Conservation (phyloP, 2,113 vertebrate genomes). For the Hippocampus guttulatus region DNA sequence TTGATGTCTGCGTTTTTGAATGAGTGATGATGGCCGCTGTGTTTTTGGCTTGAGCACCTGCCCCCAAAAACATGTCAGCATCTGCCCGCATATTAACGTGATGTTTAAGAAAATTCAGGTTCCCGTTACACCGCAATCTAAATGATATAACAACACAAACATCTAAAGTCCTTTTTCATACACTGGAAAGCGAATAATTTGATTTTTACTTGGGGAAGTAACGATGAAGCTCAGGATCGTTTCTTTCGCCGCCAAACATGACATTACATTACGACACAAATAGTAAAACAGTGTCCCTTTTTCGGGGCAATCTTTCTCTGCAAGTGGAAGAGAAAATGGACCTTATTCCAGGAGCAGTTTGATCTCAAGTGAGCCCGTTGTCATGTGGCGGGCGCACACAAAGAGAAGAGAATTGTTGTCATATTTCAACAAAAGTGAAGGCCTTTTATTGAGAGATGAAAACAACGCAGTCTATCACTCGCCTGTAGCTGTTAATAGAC, state of each 20-base stretch:
- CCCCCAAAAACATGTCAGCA: too few species aligned
- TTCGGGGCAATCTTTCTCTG: conserved; percentile 14
- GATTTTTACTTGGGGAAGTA: background rate
- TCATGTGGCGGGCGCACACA: conserved; percentile 29
- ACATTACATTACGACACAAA: too few species aligned
- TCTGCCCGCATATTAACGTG: background rate
- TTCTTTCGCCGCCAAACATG: background rate
- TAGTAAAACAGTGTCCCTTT: background rate
- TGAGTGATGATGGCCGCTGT: too few species aligned
- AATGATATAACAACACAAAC: background rate
- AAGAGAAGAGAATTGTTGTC: conserved; percentile 52
- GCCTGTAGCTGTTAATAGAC: conserved; percentile 57
- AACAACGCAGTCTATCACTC: conserved; percentile 52
- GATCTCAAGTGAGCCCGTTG: conserved; percentile 35
- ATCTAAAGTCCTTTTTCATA: background rate
- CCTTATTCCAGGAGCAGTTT: conserved; percentile 35
- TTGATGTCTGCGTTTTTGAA: too few species aligned
- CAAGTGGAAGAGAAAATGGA: conserved; percentile 22
- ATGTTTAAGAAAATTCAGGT: too few species aligned
- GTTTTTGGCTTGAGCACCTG: too few species aligned
- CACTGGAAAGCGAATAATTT: background rate
- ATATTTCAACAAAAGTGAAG: conserved; percentile 57
- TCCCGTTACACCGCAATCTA: background rate
- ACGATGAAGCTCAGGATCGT: background rate
- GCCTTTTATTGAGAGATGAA: conserved; percentile 55